A percentile compares a stretch with the other conserved stretches of the same genome.
Conservation (phyloP, 2,113 vertebrate genomes). For the Donacobius atricapilla region DNA sequence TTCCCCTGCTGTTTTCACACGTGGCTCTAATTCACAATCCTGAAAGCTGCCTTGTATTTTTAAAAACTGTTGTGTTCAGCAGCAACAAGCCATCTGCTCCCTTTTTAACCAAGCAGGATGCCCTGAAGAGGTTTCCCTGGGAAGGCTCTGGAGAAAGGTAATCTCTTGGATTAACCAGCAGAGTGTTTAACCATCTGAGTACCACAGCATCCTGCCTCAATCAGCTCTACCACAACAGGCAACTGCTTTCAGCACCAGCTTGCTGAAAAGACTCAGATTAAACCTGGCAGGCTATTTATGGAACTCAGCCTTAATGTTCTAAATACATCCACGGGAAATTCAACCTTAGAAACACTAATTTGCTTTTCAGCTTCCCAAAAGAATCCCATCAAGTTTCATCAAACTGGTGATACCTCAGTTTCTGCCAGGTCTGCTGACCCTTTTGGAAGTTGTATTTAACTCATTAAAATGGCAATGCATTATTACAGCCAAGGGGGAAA, state of each 20-base stretch:
- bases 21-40: not conserved
- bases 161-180: conserved; percentile 56
- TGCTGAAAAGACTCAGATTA: not conserved
- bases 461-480: not conserved
- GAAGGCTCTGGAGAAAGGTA: conserved; percentile 56
- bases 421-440: not conserved
- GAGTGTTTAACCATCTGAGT: conserved; percentile 23
- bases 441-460: not conserved
- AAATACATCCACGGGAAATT: not conserved
- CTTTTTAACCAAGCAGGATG: not conserved
- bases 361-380: not conserved
- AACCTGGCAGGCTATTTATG: not conserved
- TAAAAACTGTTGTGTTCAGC: not conserved
- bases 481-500: not conserved
- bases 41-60: not conserved
- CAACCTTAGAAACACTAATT: not conserved
- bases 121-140: conserved; percentile 46
- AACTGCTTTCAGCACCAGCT: not conserved
- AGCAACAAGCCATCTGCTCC: conserved; percentile 42
- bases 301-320: not conserved
- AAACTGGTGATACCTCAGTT: not conserved
- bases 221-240: not conserved
- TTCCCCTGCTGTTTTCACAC: not conserved
- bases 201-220: not conserved
- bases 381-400: not conserved